Evolutionary conservation across 2,888 invertebrate genomes (phyloP), one percentile per base, ranked within the genome.

Genomic region (Polyommatus icarus): DNA sequence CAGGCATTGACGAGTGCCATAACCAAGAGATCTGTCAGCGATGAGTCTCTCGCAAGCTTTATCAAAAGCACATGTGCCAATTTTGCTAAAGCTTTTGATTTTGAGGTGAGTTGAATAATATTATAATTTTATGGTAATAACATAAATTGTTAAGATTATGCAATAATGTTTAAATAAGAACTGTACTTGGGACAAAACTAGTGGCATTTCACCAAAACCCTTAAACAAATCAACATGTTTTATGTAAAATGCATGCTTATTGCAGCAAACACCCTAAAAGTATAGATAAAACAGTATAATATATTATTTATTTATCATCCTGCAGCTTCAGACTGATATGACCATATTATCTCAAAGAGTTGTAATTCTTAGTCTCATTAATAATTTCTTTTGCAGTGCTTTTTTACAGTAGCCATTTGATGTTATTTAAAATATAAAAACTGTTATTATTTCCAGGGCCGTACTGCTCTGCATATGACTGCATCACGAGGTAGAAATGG

Each of bases 381-480:
- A 6, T 36, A 36, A 36, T 36, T 36, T 36, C 36, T 7, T 36
- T 36, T 36, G 36, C 36, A 36, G 36, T 36, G 7, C 36, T 36
- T 36, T 36, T 36, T 7, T 7, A 7, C 7, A 36, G 1, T 7
- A 36, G 36, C 36, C 36, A 36, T 36, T 1, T 36, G 7, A 6
- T 36, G 36, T 36, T 36, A 36, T 71, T 61, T 67, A 57, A 61
- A 32, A 46, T 32, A 8, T 59, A 67, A 40, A 20, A 32, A n/a
- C 15, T 57, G n/a, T 24, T 20, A 20, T 12, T 10, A 12, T 61
- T 61, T 84, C 24, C 84, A 95, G 91, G 98, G 98, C 10, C 95
- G 97, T n/a, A 96, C 96, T 36, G 96, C 97, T 0, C 92, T 98
- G 18, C 98, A 98, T 86, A 94, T 97, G 88, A 96, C 97, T 0